phyloP scores from a whole-genome alignment of 64 coral and sea anemone genomes.

The Pocillopora damicornis region DNA sequence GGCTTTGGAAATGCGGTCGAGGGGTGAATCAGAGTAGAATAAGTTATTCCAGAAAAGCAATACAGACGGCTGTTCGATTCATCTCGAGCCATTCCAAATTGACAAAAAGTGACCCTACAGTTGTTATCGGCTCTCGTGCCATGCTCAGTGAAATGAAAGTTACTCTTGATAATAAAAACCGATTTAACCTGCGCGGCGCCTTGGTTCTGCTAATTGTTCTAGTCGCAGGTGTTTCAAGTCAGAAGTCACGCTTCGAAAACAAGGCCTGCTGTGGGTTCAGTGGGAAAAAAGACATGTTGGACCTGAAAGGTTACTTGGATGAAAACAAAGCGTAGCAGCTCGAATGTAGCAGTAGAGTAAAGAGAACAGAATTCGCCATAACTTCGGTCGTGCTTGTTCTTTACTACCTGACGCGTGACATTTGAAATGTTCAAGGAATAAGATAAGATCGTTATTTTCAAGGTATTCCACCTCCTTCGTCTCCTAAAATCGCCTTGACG shows the following conservation, averaged over 20 bases:
- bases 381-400: too few relatives aligned
- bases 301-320: not conserved
- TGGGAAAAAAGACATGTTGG: too few relatives aligned
- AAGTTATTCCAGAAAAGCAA: too few relatives aligned
- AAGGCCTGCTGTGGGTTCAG: not conserved
- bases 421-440: too few relatives aligned
- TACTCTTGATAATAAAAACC: not conserved
- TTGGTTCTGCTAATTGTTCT: not conserved
- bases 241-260: not conserved
- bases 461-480: too few relatives aligned
- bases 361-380: too few relatives aligned
- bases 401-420: too few relatives aligned
- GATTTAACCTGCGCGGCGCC: not conserved
- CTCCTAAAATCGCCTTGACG: too few relatives aligned
- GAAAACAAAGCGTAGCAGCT: slow-evolving; percentile 2
- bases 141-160: not conserved
- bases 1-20: not conserved
- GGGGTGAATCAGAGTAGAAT: not conserved
- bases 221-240: not conserved
- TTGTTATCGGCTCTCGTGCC: not conserved
- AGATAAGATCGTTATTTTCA: too few relatives aligned
- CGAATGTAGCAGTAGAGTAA: not conserved
- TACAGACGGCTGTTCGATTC: not conserved
- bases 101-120: not conserved
- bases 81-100: not conserved